A percentile compares a stretch with the other conserved stretches of the same genome.
Evolutionary conservation across 2,797 vertebrate genomes (phyloP).

Genomic region (Micrastur ruficollis): DNA sequence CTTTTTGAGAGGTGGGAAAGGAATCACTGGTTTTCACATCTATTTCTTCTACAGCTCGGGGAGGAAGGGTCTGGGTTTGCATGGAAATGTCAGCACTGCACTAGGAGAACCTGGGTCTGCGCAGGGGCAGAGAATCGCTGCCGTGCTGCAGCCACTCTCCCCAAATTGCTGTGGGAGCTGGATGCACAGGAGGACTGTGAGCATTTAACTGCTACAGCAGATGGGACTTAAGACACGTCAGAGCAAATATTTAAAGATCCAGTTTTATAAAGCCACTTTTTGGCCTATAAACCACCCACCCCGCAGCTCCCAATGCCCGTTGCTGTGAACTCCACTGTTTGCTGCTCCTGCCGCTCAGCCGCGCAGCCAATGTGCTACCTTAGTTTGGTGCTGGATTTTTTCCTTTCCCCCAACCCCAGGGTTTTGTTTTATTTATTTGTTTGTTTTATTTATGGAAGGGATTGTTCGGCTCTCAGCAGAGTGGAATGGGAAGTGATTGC

Average conservation of each 20-base stretch:
- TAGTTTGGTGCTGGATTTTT: neutral
- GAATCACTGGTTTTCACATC: neutral
- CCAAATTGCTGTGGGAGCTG: neutral
- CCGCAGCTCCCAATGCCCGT: neutral
- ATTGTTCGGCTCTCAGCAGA: constrained; percentile 14
- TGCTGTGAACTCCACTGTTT: neutral
- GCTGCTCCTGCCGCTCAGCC: neutral
- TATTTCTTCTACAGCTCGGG: neutral
- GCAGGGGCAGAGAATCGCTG: neutral
- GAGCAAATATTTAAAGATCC: constrained; percentile 65
- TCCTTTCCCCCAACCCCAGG: neutral
- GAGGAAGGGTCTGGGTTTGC: neutral
- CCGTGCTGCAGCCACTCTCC: rapidly evolving
- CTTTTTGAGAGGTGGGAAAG: neutral
- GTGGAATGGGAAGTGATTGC: neutral
- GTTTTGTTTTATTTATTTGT: neutral
- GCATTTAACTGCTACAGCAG: neutral
- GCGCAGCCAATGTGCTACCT: neutral
- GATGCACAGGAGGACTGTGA: neutral
- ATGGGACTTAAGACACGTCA: neutral
- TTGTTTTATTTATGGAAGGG: constrained; percentile 25
- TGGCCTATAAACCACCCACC: neutral
- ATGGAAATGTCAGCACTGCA: rapidly evolving
- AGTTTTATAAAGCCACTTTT: constrained; percentile 42
- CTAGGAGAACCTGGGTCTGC: neutral